Base-by-base conservation (phyloP, 2,888 invertebrate species). In the Elysia crispata region DNA sequence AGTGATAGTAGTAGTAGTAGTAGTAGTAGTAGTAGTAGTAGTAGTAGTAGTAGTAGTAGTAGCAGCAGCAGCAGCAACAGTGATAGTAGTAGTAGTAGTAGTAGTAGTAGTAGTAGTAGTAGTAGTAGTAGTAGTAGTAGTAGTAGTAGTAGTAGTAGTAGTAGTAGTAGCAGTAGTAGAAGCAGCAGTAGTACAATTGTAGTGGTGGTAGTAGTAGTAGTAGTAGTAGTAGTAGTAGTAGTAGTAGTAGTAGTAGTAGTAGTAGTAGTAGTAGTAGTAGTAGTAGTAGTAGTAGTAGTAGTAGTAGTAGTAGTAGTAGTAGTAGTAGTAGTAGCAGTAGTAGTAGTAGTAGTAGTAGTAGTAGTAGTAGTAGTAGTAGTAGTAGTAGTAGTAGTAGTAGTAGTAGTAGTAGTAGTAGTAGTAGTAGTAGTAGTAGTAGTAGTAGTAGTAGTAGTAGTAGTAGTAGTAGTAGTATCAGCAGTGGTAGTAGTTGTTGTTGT, bases 171-270 rank as follows among this genome's bases (percentile, higher is more conserved):
- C n/a, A n/a, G n/a, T n/a, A n/a, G n/a, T n/a, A n/a, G n/a, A n/a
- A n/a, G n/a, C n/a, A n/a, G n/a, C n/a, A n/a, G n/a, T n/a, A n/a
- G n/a, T n/a, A n/a, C n/a, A n/a, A n/a, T n/a, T n/a, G n/a, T n/a
- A n/a, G n/a, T n/a, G n/a, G n/a, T n/a, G n/a, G n/a, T n/a, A n/a
- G n/a, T n/a, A n/a, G n/a, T 88, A 28, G 88, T 89, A 79, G 88
- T 89, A 11, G 88, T 87, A 70, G 87, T 79, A 49, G 84, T 80
- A 30, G 83, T 83, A 23, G 80, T 80, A 8, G 67, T 33, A 0
- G 67, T 33, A 0, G 67, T 60, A 25, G 75, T 49, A 0, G 67
- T 31, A 23, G 57, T 31, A 31, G 74, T 28, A 15, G 62, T 76
- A 28, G 76, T 50, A 31, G 77, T 66, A 31, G 81, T 54, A n/a